A percentile compares a stretch with the other conserved stretches of the same genome.
phyloP scores from a whole-genome alignment of 2,888 invertebrate species.

The Oxystoma pomonae region DNA sequence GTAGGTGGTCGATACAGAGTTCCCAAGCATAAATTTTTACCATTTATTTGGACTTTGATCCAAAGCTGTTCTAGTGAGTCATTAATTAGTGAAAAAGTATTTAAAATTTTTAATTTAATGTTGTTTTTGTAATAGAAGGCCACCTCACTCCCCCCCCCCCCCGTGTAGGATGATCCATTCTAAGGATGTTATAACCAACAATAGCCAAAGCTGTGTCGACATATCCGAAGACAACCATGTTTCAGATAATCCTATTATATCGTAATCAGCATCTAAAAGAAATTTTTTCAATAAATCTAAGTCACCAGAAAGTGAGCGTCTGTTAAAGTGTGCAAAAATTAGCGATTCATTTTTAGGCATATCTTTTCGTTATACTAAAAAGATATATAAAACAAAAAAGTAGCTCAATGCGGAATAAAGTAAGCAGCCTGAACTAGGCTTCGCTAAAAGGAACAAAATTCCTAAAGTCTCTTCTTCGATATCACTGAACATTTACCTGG shows the following conservation, averaged over 20 bases:
- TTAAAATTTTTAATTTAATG: neutral
- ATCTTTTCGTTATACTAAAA: neutral
- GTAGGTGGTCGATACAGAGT: neutral
- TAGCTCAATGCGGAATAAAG: too few relatives aligned
- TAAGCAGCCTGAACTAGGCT: too few relatives aligned
- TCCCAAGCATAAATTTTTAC: neutral
- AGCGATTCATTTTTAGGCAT: neutral
- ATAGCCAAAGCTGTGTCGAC: neutral
- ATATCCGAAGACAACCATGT: neutral
- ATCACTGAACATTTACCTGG: too few relatives aligned
- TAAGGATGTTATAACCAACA: neutral
- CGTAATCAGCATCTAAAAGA: neutral
- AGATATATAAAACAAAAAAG: neutral
- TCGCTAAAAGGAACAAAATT: too few relatives aligned
- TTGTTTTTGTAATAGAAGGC: neutral
- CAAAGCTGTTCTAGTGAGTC: neutral
- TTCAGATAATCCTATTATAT: neutral
- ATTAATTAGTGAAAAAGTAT: neutral
- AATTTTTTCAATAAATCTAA: neutral
- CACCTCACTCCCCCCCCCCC: neutral
- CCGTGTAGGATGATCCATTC: neutral
- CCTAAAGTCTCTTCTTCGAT: too few relatives aligned
- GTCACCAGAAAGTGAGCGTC: neutral
- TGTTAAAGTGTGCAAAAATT: neutral
- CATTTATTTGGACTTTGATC: neutral